Evolutionary conservation across 2,797 vertebrate species (phyloP).

Genomic region (Telmatherina bonti): DNA sequence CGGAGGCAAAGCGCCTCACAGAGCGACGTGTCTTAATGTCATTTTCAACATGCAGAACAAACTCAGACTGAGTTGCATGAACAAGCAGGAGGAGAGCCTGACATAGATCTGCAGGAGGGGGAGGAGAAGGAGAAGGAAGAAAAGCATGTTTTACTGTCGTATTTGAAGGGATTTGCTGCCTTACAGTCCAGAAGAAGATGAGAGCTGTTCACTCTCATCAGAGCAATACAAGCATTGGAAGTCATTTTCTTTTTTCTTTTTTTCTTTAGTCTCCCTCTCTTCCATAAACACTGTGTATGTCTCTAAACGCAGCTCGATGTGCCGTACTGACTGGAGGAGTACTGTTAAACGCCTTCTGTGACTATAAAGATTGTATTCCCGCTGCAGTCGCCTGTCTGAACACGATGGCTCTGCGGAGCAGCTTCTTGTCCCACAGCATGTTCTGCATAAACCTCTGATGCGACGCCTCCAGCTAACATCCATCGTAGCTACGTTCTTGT

Average conservation of each 20-base stretch:
- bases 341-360: slow-evolving; percentile 65
- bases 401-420: neutral
- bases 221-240: neutral
- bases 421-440: neutral
- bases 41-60: neutral
- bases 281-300: slow-evolving; percentile 29
- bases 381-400: slow-evolving; percentile 22
- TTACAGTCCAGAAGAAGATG: slow-evolving; percentile 3
- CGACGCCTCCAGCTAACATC: slow-evolving; percentile 7
- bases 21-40: slow-evolving; percentile 14
- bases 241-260: neutral
- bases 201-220: slow-evolving; percentile 7
- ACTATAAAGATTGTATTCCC: slow-evolving; percentile 67
- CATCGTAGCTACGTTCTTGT: neutral
- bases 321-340: slow-evolving; percentile 47
- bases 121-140: neutral
- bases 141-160: slow-evolving; percentile 51
- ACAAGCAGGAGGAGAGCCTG: slow-evolving; percentile 45
- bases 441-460: slow-evolving; percentile 10
- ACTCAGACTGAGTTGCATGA: slow-evolving; percentile 37
- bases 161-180: slow-evolving; percentile 32
- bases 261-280: slow-evolving; percentile 5
- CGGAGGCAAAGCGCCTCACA: slow-evolving; percentile 18
- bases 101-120: neutral
- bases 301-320: slow-evolving; percentile 33